Percentiles rank a stretch among this genome's conserved stretches.
Conservation (phyloP, 2,797 vertebrate genomes). For the Rhincodon typus region DNA sequence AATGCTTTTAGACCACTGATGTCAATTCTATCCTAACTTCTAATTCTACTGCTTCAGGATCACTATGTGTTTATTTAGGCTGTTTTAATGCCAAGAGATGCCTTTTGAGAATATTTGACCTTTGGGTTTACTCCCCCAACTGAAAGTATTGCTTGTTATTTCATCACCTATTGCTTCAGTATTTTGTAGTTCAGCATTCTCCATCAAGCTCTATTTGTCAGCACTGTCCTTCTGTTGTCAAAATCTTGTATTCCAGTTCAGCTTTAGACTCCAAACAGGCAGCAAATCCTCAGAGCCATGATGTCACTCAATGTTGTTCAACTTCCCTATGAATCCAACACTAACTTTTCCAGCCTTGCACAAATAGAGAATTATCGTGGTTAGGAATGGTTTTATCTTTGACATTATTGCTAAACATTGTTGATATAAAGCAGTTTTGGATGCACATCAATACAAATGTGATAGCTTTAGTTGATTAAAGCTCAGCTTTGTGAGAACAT, state of each 20-base stretch:
- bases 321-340: neutral
- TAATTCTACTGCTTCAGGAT: neutral
- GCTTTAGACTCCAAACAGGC: neutral
- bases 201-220: neutral
- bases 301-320: constrained; percentile 4
- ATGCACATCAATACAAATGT: neutral
- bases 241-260: neutral
- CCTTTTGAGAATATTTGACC: constrained; percentile 31
- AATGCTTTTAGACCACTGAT: neutral
- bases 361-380: neutral
- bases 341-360: neutral
- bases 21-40: neutral
- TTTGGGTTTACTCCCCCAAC: constrained; percentile 29
- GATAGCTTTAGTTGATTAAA: neutral
- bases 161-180: neutral
- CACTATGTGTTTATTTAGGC: neutral
- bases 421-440: neutral
- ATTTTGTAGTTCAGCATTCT: constrained; percentile 32
- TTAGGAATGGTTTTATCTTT: neutral
- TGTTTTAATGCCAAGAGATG: constrained; percentile 11
- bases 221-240: constrained; percentile 6
- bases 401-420: neutral
- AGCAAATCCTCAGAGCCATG: neutral
- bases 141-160: constrained; percentile 21
- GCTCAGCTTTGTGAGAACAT: neutral